A percentile compares a stretch with the other conserved stretches of the same genome.
These are phyloP conservation scores for Nomia melanderi DNA, from an alignment of 1,140 invertebrate species.

Conservation along the genomic window DNA sequence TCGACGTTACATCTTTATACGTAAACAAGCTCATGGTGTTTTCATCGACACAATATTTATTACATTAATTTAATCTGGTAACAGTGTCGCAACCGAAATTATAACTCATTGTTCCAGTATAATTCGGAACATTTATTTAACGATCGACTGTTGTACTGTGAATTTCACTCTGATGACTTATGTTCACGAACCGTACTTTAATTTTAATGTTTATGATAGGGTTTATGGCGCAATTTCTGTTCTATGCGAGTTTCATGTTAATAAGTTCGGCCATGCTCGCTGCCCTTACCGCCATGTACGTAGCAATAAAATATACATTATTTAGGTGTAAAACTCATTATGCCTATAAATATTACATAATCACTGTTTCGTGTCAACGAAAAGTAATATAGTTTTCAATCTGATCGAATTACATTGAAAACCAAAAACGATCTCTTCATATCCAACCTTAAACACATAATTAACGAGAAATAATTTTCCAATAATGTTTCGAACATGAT, in stretches of 20 bases:
- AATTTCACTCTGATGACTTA: slow-evolving; percentile 33
- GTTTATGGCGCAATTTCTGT: slow-evolving; percentile 24
- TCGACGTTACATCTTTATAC: neutral
- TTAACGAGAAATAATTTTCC: too few species aligned
- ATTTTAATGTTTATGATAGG: slow-evolving; percentile 33
- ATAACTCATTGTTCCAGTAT: neutral
- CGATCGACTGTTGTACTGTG: neutral
- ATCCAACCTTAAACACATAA: too few species aligned
- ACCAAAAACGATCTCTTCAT: too few species aligned
- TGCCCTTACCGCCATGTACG: neutral
- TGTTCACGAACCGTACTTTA: slow-evolving; percentile 20
- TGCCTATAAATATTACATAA: neutral
- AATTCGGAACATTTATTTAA: slow-evolving; percentile 21
- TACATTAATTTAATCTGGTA: neutral
- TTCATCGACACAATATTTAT: neutral
- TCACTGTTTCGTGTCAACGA: neutral
- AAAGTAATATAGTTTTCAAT: too few species aligned
- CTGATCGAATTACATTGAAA: too few species aligned
- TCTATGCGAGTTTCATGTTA: slow-evolving; percentile 41
- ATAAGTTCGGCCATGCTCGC: slow-evolving; percentile 7
- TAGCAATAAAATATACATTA: neutral
- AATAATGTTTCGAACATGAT: too few species aligned
- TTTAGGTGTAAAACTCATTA: slow-evolving; percentile 8
- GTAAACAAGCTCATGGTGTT: neutral
- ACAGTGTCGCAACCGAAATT: neutral